Evolutionary conservation across 92 coral and sea anemone species (phyloP).

Genomic region (Phenganax subtilis): DNA sequence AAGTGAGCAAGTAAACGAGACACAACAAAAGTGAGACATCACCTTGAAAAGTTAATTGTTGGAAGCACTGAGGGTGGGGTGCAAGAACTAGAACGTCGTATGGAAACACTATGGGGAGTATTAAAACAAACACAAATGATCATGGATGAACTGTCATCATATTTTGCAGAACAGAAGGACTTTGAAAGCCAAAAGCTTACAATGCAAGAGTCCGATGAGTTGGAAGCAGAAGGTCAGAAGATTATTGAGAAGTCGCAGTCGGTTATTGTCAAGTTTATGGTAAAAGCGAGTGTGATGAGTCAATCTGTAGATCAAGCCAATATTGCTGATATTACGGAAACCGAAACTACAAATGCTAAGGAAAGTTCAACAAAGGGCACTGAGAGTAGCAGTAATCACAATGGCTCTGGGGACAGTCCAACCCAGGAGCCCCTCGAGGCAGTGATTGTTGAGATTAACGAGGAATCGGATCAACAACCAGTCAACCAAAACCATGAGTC

Average conservation of each 20-base stretch:
- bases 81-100: not conserved
- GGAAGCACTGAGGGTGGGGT: not conserved
- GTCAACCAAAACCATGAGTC: not conserved
- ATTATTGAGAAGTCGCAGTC: not conserved
- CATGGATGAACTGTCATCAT: slow-evolving; percentile 21
- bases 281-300: not conserved
- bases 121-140: not conserved
- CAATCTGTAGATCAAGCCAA: not conserved
- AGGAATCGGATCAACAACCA: not conserved
- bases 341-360: not conserved
- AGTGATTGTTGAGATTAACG: not conserved
- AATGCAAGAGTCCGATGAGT: not conserved
- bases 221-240: slow-evolving; percentile 5
- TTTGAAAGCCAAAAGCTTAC: not conserved
- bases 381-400: not conserved
- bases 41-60: not conserved
- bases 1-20: slow-evolving; percentile 15
- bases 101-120: not conserved
- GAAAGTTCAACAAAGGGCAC: not conserved
- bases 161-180: not conserved
- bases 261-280: not conserved
- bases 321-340: not conserved
- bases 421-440: not conserved
- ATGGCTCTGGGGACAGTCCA: not conserved
- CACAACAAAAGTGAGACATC: slow-evolving; percentile 12